Evolutionary conservation across 2,113 vertebrate species (phyloP), one percentile per base, ranked within the genome.

Genomic region (Zeus faber): DNA sequence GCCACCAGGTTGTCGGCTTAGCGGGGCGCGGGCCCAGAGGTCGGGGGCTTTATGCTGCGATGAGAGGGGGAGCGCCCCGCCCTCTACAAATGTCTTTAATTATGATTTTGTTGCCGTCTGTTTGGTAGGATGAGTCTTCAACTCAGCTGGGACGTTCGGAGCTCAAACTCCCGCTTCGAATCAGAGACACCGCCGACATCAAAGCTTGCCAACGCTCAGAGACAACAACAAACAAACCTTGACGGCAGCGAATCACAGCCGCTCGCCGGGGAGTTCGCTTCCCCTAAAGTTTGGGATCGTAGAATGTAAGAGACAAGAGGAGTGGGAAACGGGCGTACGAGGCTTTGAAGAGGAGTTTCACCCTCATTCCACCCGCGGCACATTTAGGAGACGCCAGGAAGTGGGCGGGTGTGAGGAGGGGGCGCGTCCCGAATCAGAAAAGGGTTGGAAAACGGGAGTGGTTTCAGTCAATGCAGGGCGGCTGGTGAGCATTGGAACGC

Each of bases 51-150:
- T 75, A 63, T 71, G 65, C 72, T 70, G 57, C 67, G 27, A 57
- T 29, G 54, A 37, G 77, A 81, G 80, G 81, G 78, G 81, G 79
- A 77, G 70, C 76, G 65, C 66, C 78, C 86, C 84, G 76, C 82
- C 83, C 80, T 54, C 65, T 66, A 81, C 86, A 72, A 86, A 79
- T 67, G 62, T 75, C 69, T 70, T 80, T 87, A 86, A 86, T 88
- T 86, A 77, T 75, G 53, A 82, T 77, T 80, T 77, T 72, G 76
- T 73, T 79, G 78, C 68, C 58, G 8, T 25, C 59, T 57, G 71
- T 74, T 83, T 83, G 76, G 83, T 85, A 77, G 79, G 70, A 82
- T 70, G 76, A 79, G 69, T 71, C 70, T 67, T 54, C 75, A 78
- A 63, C 50, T 76, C 67, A 64, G 49, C 59, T 8, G 71, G 72